A percentile compares a stretch with the other conserved stretches of the same genome.
Conservation (phyloP, 2,797 vertebrate species). For the Clarias laeviceps region DNA sequence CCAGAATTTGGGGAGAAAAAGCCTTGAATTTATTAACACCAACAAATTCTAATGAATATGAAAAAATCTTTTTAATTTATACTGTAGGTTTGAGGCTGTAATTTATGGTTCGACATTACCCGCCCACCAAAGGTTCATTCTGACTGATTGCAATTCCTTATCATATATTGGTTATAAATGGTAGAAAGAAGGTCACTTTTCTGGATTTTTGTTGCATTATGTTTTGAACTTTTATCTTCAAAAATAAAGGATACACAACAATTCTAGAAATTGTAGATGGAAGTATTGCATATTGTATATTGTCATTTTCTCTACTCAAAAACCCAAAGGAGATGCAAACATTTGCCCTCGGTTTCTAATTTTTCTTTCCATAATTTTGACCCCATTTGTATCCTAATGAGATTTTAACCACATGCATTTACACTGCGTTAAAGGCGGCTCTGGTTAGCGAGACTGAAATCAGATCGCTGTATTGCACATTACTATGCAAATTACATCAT, state of each 20-base stretch:
- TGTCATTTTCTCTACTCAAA: neutral
- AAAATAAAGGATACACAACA: neutral
- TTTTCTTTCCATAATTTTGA: neutral
- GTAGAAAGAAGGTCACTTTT: neutral
- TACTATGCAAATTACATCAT: constrained; percentile 16
- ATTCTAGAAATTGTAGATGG: neutral
- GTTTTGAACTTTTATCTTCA: neutral
- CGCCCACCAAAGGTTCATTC: neutral
- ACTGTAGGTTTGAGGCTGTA: neutral
- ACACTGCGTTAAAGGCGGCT: neutral
- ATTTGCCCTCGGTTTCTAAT: neutral
- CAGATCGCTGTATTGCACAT: neutral
- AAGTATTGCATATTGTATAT: neutral
- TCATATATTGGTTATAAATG: neutral
- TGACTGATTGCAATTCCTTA: neutral
- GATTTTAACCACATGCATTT: constrained; percentile 10
- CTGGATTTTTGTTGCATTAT: neutral
- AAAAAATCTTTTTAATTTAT: neutral
- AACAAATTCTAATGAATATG: neutral
- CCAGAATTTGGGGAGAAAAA: neutral
- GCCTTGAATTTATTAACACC: neutral
- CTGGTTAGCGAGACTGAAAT: constrained; percentile 3
- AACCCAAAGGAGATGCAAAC: neutral
- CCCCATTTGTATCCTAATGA: neutral
- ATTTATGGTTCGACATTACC: neutral